Conservation (phyloP, 2,888 invertebrate species). For the Fragum whitleyi region DNA sequence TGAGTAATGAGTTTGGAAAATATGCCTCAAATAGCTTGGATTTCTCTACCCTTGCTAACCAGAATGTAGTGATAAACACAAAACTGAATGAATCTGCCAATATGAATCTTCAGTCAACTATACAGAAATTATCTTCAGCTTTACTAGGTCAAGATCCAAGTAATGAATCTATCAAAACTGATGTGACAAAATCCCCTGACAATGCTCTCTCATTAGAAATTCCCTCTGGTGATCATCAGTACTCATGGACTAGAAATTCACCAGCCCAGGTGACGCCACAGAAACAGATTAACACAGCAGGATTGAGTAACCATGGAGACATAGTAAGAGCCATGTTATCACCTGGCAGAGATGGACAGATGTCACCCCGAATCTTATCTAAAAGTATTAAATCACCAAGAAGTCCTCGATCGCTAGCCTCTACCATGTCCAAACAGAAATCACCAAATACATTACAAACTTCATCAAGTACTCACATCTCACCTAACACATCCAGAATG, state of each 20-base stretch:
- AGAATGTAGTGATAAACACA: slow-evolving; percentile 27
- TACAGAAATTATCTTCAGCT: slow-evolving; percentile 56
- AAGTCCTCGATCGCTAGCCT: not conserved
- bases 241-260: slow-evolving; percentile 5
- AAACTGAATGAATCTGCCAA: slow-evolving; percentile 25
- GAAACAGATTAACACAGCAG: not conserved
- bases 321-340: not conserved
- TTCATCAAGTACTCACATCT: not conserved
- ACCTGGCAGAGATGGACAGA: not conserved
- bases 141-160: slow-evolving; percentile 29
- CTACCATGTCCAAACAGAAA: not conserved
- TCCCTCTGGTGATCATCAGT: slow-evolving; percentile 13
- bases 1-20: slow-evolving; percentile 56
- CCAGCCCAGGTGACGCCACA: not conserved
- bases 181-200: not conserved
- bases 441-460: not conserved
- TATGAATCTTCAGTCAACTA: slow-evolving; percentile 55
- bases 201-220: slow-evolving; percentile 16
- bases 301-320: not conserved
- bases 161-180: not conserved
- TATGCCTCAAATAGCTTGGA: slow-evolving; percentile 41
- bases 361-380: slow-evolving; percentile 12
- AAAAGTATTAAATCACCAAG: not conserved
- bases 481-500: slow-evolving; percentile 4
- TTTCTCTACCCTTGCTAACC: slow-evolving; percentile 56